phyloP scores from a whole-genome alignment of 1,140 invertebrate genomes.

The Laodelphax striatellus region DNA sequence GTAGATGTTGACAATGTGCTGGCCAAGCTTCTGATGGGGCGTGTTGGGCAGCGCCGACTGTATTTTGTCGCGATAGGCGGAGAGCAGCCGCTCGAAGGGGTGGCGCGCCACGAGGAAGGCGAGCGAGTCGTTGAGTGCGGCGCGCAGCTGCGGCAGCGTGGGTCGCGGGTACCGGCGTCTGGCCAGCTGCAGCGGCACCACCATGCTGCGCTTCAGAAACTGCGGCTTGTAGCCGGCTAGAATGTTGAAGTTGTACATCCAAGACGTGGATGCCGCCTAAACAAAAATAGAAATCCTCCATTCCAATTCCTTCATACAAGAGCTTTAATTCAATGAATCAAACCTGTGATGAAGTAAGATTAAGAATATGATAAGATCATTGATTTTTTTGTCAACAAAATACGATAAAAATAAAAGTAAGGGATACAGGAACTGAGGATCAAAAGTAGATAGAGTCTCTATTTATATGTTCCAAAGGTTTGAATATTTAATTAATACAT shows the following conservation, averaged over 20 bases:
- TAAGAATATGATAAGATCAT: too few species aligned
- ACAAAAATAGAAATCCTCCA: too few species aligned
- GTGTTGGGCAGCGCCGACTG: slow-evolving; percentile 67
- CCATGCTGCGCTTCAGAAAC: slow-evolving; percentile 60
- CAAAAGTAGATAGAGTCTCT: too few species aligned
- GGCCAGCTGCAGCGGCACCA: slow-evolving; percentile 61
- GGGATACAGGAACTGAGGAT: too few species aligned
- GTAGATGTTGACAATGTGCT: slow-evolving; percentile 60
- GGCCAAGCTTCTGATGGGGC: slow-evolving; percentile 64
- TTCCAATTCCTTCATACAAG: too few species aligned
- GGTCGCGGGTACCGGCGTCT: slow-evolving; percentile 65
- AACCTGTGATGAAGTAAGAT: too few species aligned
- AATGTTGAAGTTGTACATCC: slow-evolving; percentile 82
- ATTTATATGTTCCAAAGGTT: too few species aligned
- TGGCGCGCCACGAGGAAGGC: slow-evolving; percentile 80
- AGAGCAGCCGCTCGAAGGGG: slow-evolving; percentile 78
- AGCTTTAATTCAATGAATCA: too few species aligned
- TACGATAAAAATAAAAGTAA: too few species aligned
- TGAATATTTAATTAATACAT: too few species aligned
- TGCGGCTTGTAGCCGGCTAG: slow-evolving; percentile 65
- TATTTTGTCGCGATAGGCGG: slow-evolving; percentile 82
- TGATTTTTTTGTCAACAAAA: too few species aligned
- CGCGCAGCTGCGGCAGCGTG: slow-evolving; percentile 47
- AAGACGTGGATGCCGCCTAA: slow-evolving; percentile 65
- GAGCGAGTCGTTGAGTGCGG: slow-evolving; percentile 48